These are phyloP conservation scores for Drosophila austrosaltans DNA, from an alignment of 2,888 invertebrate genomes.

Conservation along the genomic window DNA sequence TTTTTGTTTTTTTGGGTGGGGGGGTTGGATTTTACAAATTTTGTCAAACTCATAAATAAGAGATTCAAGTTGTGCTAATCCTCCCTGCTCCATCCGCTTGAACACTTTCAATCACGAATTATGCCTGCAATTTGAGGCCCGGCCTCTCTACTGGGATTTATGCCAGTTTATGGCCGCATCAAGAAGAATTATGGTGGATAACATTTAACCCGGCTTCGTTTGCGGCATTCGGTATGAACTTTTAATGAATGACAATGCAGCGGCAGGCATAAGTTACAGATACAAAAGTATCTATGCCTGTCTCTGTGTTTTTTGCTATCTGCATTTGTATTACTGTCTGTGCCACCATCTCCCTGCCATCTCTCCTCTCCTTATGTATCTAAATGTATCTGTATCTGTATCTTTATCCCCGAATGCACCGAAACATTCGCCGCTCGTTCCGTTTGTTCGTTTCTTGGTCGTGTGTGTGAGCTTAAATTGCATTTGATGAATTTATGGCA, in stretches of 20 bases:
- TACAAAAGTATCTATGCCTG: slow-evolving; percentile 45
- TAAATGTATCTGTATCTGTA: slow-evolving; percentile 10
- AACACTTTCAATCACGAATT: slow-evolving; percentile 14
- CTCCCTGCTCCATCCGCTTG: neutral
- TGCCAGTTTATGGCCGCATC: slow-evolving; percentile 27
- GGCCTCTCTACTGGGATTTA: slow-evolving; percentile 34
- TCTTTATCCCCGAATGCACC: slow-evolving; percentile 21
- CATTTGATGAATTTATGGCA: slow-evolving; percentile 82
- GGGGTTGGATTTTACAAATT: neutral
- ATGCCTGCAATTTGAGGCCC: slow-evolving; percentile 2
- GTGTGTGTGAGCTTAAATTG: slow-evolving; percentile 73
- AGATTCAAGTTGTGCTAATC: slow-evolving; percentile 2
- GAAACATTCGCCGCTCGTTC: neutral
- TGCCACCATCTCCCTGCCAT: neutral
- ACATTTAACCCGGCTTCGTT: slow-evolving; percentile 59
- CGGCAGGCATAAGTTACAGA: slow-evolving; percentile 6
- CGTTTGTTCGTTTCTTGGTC: slow-evolving; percentile 20
- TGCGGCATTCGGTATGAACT: slow-evolving; percentile 51
- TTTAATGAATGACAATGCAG: slow-evolving; percentile 58
- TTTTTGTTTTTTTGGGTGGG: neutral
- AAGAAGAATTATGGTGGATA: slow-evolving; percentile 64
- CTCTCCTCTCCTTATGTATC: neutral
- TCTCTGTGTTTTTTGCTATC: neutral
- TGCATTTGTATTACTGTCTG: neutral
- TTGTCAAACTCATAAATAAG: neutral